Base-by-base conservation (phyloP, 2,797 vertebrate species). In the Eutrigla gurnardus region DNA sequence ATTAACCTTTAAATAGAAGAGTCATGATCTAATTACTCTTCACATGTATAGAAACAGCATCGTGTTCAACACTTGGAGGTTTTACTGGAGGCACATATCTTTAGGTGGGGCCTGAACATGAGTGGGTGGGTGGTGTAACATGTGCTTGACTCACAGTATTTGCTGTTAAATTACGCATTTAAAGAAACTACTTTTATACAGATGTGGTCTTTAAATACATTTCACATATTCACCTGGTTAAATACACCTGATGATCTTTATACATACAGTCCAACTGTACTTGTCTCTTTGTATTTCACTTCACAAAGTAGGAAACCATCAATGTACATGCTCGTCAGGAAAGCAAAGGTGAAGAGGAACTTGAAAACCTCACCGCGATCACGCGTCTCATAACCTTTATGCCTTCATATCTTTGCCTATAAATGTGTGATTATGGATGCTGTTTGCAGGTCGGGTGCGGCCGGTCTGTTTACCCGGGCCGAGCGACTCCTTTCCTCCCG, bases 391-490 rank as follows among this genome's bases (percentile, higher is more conserved):
- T 70, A 68, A 71, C 47, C 9, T 75, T 70, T 54, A 11, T 83
- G 0, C 49, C 10, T 80, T 82, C 39, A 60, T 68, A 37, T 33
- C 50, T 69, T 45, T 54, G 12, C 37, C 60, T 33, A 17, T 64
- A 9, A 46, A 61, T 52, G 5, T 36, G 10, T 43, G 43, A 66
- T 65, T 25, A 54, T 14, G 13, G 58, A 15, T 60, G 35, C 43
- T 65, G 32, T 85, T 63, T 78, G 53, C 6, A 96, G 94, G 79
- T 62, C 86, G 88, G 6, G 91, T 94, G 32, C 78, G 90, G 13
- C 95, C 95, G 0, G 93, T 96, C n/a, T 96, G 95, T 90, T 90
- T 96, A 66, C 95, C 95, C 2, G 80, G 72, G 49, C 53, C 54
- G 2, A 63, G 7, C 0, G 92, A 94, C 59, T 84, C 81, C 4